Conservation (phyloP, 2,888 invertebrate genomes). For the Clivina fossor region DNA sequence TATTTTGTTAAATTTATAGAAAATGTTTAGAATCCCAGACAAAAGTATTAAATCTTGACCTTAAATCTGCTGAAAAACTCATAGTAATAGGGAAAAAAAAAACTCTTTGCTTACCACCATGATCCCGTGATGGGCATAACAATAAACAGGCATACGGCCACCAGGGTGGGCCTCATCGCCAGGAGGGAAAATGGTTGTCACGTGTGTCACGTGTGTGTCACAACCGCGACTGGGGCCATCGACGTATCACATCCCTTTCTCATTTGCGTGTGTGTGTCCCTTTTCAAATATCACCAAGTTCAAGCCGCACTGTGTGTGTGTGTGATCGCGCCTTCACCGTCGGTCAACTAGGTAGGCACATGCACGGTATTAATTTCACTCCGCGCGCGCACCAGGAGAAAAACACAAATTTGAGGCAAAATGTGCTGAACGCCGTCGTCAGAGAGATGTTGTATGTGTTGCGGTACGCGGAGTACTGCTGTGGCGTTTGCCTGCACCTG, state of each 20-base stretch:
- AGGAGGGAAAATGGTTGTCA: constrained; percentile 29
- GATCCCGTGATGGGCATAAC: constrained; percentile 86
- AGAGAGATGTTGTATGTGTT: too few species aligned
- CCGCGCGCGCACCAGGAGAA: too few species aligned
- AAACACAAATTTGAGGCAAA: too few species aligned
- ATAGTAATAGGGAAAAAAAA: too few species aligned
- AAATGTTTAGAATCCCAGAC: too few species aligned
- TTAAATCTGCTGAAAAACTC: too few species aligned
- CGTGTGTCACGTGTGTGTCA: constrained; percentile 11
- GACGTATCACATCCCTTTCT: constrained; percentile 19
- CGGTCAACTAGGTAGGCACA: too few species aligned
- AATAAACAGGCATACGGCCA: constrained; percentile 81
- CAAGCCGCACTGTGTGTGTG: too few species aligned
- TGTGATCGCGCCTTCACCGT: constrained; percentile 52
- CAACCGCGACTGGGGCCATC: constrained; percentile 9
- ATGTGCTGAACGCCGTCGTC: not conserved
- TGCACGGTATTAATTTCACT: too few species aligned
- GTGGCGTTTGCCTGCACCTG: not conserved
- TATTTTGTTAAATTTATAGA: too few species aligned
- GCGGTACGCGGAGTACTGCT: not conserved
- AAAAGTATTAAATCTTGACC: too few species aligned
- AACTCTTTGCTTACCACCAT: constrained; percentile 73
- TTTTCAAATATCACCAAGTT: constrained; percentile 7
- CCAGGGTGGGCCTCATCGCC: constrained; percentile 75
- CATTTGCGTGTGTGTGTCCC: too few species aligned